Evolutionary conservation across 37 sponge, comb jelly and placozoan genomes (phyloP), one percentile per base, ranked within the genome.

Genomic region (Spongia lamella): DNA sequence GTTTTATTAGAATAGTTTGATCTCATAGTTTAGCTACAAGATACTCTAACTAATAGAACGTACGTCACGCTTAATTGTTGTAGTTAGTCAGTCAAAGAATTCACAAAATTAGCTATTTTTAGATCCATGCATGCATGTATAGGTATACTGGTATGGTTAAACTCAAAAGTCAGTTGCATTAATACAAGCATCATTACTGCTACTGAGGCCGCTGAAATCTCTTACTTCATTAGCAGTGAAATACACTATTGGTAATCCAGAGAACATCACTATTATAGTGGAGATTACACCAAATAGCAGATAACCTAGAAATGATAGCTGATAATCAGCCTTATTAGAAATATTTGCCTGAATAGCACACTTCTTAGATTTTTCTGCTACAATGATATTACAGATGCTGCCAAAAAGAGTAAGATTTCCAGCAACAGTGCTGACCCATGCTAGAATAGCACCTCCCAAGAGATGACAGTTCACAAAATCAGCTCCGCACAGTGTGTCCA

Each of bases 341-440:
- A 43, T 9, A 43, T 43, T 43, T 9, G 5, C 9, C 5, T 13
- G 47, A 13, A 13, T 43, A 25, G 57, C 54, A 4, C 37, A 38
- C 50, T 68, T 65, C 7, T 58, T 37, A 29, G 83, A 75, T 47
- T 83, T 83, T 58, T 83, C 83, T 1, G 83, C 83, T 36, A 83
- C 83, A 21, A 83, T 83, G 40, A 83, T 68, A 59, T 83, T 83
- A 9, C 66, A 40, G 21, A 83, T 56, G 60, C 75, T 73, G 27
- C 83, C 83, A 32, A 83, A 43, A 22, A 83, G 76, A 26, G 83
- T 73, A 27, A 74, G 50, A 69, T 83, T 83, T 31, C 83, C 83
- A 25, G 83, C 77, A 21, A 83, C 24, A 0, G 83, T 83, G 53
- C 76, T 53, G 38, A 83, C 69, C 83, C 83, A 83, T 21, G 83